Evolutionary conservation across 2,797 vertebrate genomes (phyloP), one percentile per base, ranked within the genome.

Genomic region (Hemibagrus guttatus): DNA sequence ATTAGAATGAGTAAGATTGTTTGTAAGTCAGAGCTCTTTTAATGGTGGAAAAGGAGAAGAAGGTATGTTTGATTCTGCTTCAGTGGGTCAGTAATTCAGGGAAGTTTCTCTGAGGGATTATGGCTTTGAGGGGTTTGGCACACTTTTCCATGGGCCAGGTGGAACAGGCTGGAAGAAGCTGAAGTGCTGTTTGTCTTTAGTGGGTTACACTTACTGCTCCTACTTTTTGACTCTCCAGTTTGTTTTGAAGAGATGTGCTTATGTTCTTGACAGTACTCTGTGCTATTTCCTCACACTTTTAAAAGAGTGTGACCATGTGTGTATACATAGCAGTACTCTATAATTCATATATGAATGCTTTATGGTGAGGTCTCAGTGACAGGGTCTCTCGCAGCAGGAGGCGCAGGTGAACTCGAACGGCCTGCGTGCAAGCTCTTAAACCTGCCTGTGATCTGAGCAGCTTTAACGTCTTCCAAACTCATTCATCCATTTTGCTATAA

Each of bases 391-490:
- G 28, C 90, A 90, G 88, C 90, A 26, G 91, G 90, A 86, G 82
- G 52, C 85, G 74, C 90, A 92, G 92, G 92, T 93, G 92, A 95
- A 92, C 92, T 93, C 83, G 81, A 90, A 92, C 85, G 89, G 89
- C 91, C 89, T 46, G 78, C 39, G 3, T 87, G 84, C 83, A 87
- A 87, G 75, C 90, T 90, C 87, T 90, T 93, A 90, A 92, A 92
- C 85, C 56, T 39, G 85, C 84, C 91, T 87, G 88, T 90, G 91
- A 93, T 91, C 93, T 88, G 89, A 91, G 89, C 84, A 90, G 88
- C 87, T 87, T 89, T 90, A 89, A 87, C 61, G 79, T 86, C 85
- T 90, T 86, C 4, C 68, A 87, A 91, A 91, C 87, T 84, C 90
- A 91, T 84, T 89, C 85, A 91, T 91, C 89, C 88, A 84, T 90